Conservation (phyloP, 1,140 invertebrate species). For the Parapsyche elsis region DNA sequence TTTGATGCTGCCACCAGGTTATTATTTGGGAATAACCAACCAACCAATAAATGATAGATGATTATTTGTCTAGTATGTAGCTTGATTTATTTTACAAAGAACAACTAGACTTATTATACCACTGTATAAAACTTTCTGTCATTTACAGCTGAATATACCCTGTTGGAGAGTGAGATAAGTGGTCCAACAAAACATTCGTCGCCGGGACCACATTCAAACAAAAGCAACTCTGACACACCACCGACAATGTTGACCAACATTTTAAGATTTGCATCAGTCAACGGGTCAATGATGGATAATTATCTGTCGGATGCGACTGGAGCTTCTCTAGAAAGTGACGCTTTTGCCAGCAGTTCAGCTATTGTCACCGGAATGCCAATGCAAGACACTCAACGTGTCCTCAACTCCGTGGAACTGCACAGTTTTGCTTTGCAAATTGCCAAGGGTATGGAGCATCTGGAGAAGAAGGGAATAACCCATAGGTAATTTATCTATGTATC, state of each 20-base stretch:
- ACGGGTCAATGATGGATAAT: neutral
- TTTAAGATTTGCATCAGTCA: neutral
- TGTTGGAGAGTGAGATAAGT: conserved; percentile 57
- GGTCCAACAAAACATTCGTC: conserved; percentile 4
- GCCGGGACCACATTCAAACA: neutral
- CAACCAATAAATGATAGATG: too few species aligned
- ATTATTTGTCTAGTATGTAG: too few species aligned
- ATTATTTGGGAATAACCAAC: too few species aligned
- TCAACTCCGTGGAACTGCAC: conserved; percentile 71
- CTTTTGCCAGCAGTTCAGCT: conserved; percentile 21
- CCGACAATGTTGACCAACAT: conserved; percentile 56
- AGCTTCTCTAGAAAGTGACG: conserved; percentile 35
- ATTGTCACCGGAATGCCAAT: neutral
- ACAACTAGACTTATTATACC: too few species aligned
- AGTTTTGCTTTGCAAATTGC: conserved; percentile 78
- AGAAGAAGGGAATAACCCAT: conserved; percentile 74
- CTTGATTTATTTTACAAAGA: too few species aligned
- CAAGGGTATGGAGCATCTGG: conserved; percentile 76
- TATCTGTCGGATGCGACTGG: conserved; percentile 27
- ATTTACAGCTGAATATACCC: conserved; percentile 66
- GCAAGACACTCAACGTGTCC: conserved; percentile 58
- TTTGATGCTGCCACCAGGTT: too few species aligned
- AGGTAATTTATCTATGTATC: conserved; percentile 67
- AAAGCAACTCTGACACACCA: conserved; percentile 25
- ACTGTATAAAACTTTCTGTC: neutral